These are phyloP conservation scores for Sebastes flavidus DNA, from an alignment of 2,797 vertebrate species.

Conservation along the genomic window DNA sequence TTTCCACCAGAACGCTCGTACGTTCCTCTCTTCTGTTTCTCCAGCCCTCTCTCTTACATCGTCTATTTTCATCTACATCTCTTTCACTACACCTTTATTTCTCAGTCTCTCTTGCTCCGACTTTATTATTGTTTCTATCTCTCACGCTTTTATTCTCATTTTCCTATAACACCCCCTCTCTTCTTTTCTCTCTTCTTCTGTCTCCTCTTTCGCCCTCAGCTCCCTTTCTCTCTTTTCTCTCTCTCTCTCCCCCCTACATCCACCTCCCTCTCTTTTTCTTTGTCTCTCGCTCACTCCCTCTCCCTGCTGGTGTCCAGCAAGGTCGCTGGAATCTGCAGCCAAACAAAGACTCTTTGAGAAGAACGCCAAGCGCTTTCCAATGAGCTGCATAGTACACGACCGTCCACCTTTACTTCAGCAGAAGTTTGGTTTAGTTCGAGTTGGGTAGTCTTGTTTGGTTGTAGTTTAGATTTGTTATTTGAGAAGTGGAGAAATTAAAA, in stretches of 20 bases:
- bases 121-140: background rate
- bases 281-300: constrained; percentile 49
- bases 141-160: background rate
- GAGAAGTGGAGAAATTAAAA: background rate
- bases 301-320: constrained; percentile 48
- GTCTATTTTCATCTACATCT: constrained; percentile 21
- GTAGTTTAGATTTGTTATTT: background rate
- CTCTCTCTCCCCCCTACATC: background rate
- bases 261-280: constrained; percentile 46
- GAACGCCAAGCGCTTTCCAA: constrained; percentile 42
- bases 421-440: background rate
- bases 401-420: constrained; percentile 7
- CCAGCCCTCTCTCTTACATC: background rate
- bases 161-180: background rate
- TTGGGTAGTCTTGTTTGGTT: background rate
- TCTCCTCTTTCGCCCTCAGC: constrained; percentile 26
- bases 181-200: background rate
- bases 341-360: constrained; percentile 80
- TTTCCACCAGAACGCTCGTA: background rate
- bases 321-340: constrained; percentile 67
- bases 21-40: background rate
- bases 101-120: background rate
- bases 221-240: background rate
- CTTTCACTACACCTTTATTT: constrained; percentile 21
- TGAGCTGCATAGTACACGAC: constrained; percentile 6